Base-by-base conservation (phyloP, 2,888 invertebrate genomes). In the Alentia gelatinosa region DNA sequence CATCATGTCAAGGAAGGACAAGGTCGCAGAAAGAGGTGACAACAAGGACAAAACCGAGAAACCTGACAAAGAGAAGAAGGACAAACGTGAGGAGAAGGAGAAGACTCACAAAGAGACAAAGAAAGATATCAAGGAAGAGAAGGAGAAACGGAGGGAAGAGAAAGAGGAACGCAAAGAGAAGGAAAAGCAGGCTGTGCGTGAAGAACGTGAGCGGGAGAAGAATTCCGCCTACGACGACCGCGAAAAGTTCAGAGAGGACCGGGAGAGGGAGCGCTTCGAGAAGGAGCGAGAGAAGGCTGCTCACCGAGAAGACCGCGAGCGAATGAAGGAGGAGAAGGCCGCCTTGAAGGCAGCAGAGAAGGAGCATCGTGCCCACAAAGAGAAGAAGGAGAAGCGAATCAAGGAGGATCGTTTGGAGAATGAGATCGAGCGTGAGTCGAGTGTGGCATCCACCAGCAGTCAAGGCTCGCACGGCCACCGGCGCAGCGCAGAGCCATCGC, bases 401-500 rank as follows among this genome's bases (percentile, higher is more conserved):
- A 30, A 83, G 90, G 63, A 90, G 4, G 86, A 89, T 15, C 68
- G 74, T 23, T 89, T 42, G 30, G 83, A 83, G 19, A 40, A 7
- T 9, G 89, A 91, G 12, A 91, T 92, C 39, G 92, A 92, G n/a
- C 91, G 84, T 37, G 37, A 92, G n/a, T 68, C 88, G 30, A 91
- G 30, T 91, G 89, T 89, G 1, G 68, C 91, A 15, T 91, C 91
- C 37, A 68, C 47, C 86, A 90, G 90, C 47, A 88, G 90, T 37
- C 93, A 92, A 90, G 93, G 91, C 86, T 93, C 91, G 35, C 92
- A 75, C 3, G 84, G 90, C 23, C 92, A 92, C 50, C 92, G 92
- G 50, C 94, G 92, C 86, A 94, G 94, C 92, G 94, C 94, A 37
- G 95, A 95, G 89, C 92, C 93, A 5, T 94, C 94, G 4, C 94